Evolutionary conservation across 2,888 invertebrate genomes (phyloP).

Genomic region (Platypus cylindrus): DNA sequence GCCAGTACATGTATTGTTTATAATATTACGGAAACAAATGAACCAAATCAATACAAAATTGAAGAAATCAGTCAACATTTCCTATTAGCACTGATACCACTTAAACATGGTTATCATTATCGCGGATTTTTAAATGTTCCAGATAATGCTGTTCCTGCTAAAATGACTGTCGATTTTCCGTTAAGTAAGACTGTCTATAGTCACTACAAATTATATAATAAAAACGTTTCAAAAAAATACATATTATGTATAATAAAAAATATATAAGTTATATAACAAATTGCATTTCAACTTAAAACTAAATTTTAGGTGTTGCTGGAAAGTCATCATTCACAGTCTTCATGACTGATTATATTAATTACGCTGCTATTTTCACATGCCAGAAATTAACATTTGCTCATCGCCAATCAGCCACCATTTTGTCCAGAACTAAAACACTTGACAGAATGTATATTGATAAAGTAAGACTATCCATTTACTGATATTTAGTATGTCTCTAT

Average conservation of each 20-base stretch:
- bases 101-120: constrained; percentile 70
- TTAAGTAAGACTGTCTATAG: too few relatives aligned
- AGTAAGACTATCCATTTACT: constrained; percentile 39
- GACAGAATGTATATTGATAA: constrained; percentile 59
- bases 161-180: constrained; percentile 66
- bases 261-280: not conserved
- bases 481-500: too few relatives aligned
- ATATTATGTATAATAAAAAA: too few relatives aligned
- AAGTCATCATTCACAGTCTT: constrained; percentile 62
- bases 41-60: constrained; percentile 54
- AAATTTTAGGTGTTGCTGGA: constrained; percentile 52
- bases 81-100: constrained; percentile 53
- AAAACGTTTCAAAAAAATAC: too few relatives aligned
- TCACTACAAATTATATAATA: too few relatives aligned
- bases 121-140: constrained; percentile 55
- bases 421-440: constrained; percentile 59
- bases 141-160: constrained; percentile 50
- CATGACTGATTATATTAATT: constrained; percentile 59
- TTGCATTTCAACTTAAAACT: constrained; percentile 1
- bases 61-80: constrained; percentile 64
- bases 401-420: constrained; percentile 65
- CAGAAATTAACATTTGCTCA: constrained; percentile 65
- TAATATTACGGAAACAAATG: constrained; percentile 58
- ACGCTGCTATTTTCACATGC: constrained; percentile 68
- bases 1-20: constrained; percentile 68